Evolutionary conservation across 2,113 vertebrate species (phyloP).

Genomic region (Pelobates fuscus): DNA sequence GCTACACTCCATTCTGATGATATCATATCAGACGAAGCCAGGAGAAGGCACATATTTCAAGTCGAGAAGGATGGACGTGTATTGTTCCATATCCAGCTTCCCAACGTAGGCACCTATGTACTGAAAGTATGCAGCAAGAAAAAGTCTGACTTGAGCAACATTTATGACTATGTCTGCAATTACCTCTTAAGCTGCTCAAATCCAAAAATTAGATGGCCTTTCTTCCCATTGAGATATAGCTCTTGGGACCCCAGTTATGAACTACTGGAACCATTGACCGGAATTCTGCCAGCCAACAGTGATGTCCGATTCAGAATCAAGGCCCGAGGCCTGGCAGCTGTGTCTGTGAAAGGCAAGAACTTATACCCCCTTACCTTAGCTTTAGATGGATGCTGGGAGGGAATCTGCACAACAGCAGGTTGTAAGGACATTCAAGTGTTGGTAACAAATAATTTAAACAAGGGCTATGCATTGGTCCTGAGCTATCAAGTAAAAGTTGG

Average conservation of each 20-base stretch:
- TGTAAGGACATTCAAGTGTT: conserved; percentile 72
- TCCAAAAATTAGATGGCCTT: conserved; percentile 69
- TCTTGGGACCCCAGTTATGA: conserved; percentile 73
- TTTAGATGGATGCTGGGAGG: conserved; percentile 73
- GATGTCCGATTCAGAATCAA: conserved; percentile 71
- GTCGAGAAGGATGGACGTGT: conserved; percentile 58
- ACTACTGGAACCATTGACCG: conserved; percentile 72
- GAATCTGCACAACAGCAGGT: conserved; percentile 71
- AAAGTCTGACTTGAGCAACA: conserved; percentile 65
- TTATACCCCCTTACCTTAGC: conserved; percentile 61
- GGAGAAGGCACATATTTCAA: conserved; percentile 68
- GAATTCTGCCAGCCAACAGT: conserved; percentile 70
- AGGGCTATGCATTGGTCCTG: conserved; percentile 70
- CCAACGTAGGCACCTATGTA: conserved; percentile 69
- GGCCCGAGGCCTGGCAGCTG: conserved; percentile 69
- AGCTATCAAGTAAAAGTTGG: conserved; percentile 68
- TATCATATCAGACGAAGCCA: conserved; percentile 56
- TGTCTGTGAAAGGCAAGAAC: conserved; percentile 67
- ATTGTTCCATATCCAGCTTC: conserved; percentile 73
- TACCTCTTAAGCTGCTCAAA: conserved; percentile 76
- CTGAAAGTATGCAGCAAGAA: conserved; percentile 75
- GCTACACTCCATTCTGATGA: conserved; percentile 33
- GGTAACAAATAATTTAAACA: conserved; percentile 74
- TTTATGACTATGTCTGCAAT: conserved; percentile 72
- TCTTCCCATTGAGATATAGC: conserved; percentile 70